phyloP scores from a whole-genome alignment of 2,113 vertebrate species.

The Tonatia bakeri region DNA sequence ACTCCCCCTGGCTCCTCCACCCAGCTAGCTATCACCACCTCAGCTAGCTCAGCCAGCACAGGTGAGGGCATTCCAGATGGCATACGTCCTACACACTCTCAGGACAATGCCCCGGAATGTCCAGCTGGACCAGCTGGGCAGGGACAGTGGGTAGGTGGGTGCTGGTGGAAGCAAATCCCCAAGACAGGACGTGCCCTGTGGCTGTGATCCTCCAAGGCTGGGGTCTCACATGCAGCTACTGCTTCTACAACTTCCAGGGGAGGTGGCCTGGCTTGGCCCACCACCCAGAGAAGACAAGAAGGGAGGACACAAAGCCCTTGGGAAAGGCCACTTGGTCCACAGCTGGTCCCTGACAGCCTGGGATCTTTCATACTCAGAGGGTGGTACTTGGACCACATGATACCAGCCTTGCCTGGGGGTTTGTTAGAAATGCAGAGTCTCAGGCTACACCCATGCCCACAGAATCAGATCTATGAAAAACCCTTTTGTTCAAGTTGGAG shows the following conservation, averaged over 20 bases:
- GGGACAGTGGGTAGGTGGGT: background rate
- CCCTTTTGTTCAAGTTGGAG: accelerated
- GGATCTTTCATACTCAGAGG: background rate
- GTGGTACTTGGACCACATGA: background rate
- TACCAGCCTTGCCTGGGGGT: too few relatives aligned
- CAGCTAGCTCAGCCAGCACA: background rate
- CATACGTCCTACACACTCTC: background rate
- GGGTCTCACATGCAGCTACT: background rate
- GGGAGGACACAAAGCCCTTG: background rate
- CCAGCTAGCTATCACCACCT: background rate
- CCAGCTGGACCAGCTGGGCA: background rate
- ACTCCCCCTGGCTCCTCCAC: background rate
- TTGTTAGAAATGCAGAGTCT: background rate
- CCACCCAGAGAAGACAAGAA: background rate
- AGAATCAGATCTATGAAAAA: background rate
- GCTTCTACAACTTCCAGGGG: background rate
- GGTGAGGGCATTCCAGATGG: background rate
- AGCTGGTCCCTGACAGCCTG: background rate
- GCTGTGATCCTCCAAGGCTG: background rate
- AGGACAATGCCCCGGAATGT: background rate
- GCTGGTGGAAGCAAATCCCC: background rate
- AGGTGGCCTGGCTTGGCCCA: background rate
- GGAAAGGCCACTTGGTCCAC: background rate
- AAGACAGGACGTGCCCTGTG: background rate
- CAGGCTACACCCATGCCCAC: background rate